Evolutionary conservation across 2,797 vertebrate species (phyloP).

Genomic region (Sebastes kiyomatsui): DNA sequence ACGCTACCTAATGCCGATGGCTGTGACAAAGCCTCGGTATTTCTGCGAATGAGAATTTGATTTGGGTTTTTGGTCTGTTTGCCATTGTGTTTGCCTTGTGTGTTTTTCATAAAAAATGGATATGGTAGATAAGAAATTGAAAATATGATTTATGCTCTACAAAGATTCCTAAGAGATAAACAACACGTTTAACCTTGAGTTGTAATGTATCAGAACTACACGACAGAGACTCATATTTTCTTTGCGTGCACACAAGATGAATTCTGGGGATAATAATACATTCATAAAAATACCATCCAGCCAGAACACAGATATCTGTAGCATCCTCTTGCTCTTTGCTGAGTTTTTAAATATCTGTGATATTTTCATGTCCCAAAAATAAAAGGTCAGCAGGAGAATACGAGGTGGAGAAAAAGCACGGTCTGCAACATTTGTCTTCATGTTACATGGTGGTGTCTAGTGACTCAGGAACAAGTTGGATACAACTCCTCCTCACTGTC

Average conservation of each 20-base stretch:
- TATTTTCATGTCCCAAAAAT: constrained; percentile 39
- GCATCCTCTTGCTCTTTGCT: neutral
- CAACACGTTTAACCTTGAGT: neutral
- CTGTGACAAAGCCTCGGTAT: too few relatives aligned
- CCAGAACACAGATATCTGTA: neutral
- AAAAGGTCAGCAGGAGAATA: constrained; percentile 50
- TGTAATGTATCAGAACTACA: neutral
- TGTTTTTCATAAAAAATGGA: neutral
- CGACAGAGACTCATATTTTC: neutral
- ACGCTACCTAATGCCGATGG: too few relatives aligned
- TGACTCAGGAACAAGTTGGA: constrained; percentile 37
- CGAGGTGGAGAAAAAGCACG: neutral
- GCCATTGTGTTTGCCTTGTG: neutral
- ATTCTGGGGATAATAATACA: neutral
- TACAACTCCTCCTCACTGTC: constrained; percentile 50
- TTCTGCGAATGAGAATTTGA: neutral
- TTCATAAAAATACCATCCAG: neutral
- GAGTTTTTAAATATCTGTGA: constrained; percentile 20
- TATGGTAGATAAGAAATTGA: neutral
- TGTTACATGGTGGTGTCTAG: constrained; percentile 18
- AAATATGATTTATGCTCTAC: neutral
- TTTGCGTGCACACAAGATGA: neutral
- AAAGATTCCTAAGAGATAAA: neutral
- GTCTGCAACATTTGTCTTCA: constrained; percentile 12
- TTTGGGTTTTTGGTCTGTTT: neutral